Conservation (phyloP, 2,797 vertebrate genomes). For the Chaenodraco wilsoni region DNA sequence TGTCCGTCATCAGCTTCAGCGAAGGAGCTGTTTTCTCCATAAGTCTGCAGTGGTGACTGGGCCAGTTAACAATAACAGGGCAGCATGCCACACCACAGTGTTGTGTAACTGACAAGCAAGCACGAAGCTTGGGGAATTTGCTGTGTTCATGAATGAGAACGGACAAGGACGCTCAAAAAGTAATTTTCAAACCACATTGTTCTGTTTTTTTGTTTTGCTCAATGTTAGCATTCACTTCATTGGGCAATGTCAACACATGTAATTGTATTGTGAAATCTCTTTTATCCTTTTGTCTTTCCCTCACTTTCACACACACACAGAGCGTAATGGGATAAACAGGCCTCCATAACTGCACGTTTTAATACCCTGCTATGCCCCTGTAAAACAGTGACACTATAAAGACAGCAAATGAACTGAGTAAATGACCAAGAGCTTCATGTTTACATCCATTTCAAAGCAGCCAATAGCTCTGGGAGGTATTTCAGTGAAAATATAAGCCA, state of each 20-base stretch:
- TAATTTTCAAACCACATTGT: conserved; percentile 61
- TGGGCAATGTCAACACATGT: conserved; percentile 49
- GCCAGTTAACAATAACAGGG: conserved; percentile 71
- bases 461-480: conserved; percentile 70
- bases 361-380: conserved; percentile 38
- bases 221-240: conserved; percentile 49
- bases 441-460: conserved; percentile 73
- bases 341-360: conserved; percentile 37
- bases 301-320: conserved; percentile 44
- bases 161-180: conserved; percentile 48
- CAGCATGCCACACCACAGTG: conserved; percentile 70
- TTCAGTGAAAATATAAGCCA: conserved; percentile 73
- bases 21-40: conserved; percentile 46
- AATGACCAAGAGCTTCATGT: conserved; percentile 54
- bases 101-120: conserved; percentile 73
- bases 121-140: conserved; percentile 55
- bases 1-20: conserved; percentile 52
- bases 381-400: conserved; percentile 53
- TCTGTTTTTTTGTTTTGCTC: conserved; percentile 49
- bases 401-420: conserved; percentile 46
- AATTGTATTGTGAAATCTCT: conserved; percentile 61
- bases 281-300: conserved; percentile 36
- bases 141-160: conserved; percentile 62
- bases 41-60: conserved; percentile 40
- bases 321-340: conserved; percentile 36